These are phyloP conservation scores for Euplexia lucipara DNA, from an alignment of 2,888 invertebrate species.

Conservation along the genomic window DNA sequence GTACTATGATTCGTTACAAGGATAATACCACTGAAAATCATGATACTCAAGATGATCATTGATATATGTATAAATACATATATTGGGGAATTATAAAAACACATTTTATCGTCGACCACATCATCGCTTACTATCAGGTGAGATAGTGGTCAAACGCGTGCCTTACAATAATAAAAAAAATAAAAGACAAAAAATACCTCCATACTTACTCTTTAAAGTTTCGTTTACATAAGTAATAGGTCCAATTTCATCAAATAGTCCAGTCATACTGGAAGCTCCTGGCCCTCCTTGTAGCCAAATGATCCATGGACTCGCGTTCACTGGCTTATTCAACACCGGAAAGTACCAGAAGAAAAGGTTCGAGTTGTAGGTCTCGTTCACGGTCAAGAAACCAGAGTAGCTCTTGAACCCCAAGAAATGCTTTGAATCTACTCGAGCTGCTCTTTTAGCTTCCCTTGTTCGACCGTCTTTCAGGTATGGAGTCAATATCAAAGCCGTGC, in stretches of 20 bases:
- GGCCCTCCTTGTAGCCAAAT: slow-evolving; percentile 98
- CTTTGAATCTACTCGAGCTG: slow-evolving; percentile 73
- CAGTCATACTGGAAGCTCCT: slow-evolving; percentile 92
- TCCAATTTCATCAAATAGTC: slow-evolving; percentile 86
- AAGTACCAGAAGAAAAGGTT: slow-evolving; percentile 97
- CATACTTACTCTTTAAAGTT: slow-evolving; percentile 72
- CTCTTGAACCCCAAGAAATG: slow-evolving; percentile 84
- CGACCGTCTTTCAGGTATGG: slow-evolving; percentile 80
- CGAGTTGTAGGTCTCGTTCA: slow-evolving; percentile 93
- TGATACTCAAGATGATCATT: slow-evolving; percentile 1
- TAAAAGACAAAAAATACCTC: no score
- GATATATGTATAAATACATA: no score
- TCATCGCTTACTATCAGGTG: no score
- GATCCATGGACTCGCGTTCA: slow-evolving; percentile 92
- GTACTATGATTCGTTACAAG: not conserved
- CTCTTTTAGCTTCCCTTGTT: slow-evolving; percentile 80
- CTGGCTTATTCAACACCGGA: slow-evolving; percentile 87
- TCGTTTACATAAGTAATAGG: slow-evolving; percentile 73
- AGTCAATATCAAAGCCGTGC: slow-evolving; percentile 81
- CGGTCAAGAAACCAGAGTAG: slow-evolving; percentile 92
- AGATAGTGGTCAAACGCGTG: no score
- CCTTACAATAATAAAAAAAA: no score
- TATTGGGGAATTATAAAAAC: no score
- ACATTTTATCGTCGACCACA: no score
- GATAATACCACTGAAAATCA: slow-evolving; percentile 1